Evolutionary conservation across 2,797 vertebrate genomes (phyloP).

Genomic region (Nannoperca obscura): DNA sequence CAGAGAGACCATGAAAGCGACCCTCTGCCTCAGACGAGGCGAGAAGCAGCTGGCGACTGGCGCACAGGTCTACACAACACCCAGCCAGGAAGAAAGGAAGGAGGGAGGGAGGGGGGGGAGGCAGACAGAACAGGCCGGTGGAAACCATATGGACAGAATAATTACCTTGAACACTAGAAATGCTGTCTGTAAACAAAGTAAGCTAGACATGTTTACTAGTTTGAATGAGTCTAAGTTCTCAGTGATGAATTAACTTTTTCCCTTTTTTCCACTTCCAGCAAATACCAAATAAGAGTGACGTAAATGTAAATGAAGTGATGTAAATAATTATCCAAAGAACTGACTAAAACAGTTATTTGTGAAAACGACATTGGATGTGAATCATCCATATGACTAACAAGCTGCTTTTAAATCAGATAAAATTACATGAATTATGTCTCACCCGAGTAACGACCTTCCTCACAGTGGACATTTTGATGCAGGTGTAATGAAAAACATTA

Average conservation of each 20-base stretch:
- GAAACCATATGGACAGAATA: conserved; percentile 80
- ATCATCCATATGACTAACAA: not conserved
- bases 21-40: conserved; percentile 86
- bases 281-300: conserved; percentile 29
- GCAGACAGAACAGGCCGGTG: conserved; percentile 79
- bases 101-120: conserved; percentile 61
- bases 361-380: not conserved
- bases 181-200: conserved; percentile 45
- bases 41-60: conserved; percentile 87
- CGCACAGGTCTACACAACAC: conserved; percentile 84
- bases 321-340: not conserved
- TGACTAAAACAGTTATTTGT: not conserved
- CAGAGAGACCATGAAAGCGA: conserved; percentile 85
- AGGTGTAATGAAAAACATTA: conserved; percentile 3
- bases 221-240: conserved; percentile 28
- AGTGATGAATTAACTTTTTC: conserved; percentile 46
- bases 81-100: conserved; percentile 74
- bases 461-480: conserved; percentile 17
- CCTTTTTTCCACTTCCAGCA: conserved; percentile 52
- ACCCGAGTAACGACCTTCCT: not conserved
- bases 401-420: not conserved
- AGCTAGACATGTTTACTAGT: conserved; percentile 31
- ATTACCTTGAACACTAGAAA: conserved; percentile 71
- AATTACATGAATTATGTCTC: not conserved
- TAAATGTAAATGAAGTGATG: too few species aligned